phyloP scores from a whole-genome alignment of 2,888 invertebrate genomes.

The Eupithecia subumbrata region DNA sequence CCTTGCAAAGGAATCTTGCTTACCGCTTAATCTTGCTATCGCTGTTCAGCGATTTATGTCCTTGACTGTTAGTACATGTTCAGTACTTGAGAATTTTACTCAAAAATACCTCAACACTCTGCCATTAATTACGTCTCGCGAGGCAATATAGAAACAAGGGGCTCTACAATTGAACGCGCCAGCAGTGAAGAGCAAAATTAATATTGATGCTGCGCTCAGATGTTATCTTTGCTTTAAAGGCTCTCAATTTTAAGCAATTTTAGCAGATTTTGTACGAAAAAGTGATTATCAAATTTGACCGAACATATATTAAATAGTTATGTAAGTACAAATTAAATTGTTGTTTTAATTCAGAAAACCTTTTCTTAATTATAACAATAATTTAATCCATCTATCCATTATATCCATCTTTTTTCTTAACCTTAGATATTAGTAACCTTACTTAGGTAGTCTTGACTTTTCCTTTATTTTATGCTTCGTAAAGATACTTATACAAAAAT shows the following conservation, averaged over 20 bases:
- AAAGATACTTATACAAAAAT: not conserved
- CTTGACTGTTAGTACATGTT: not conserved
- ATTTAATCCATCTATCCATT: too few species aligned
- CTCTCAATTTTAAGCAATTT: conserved; percentile 23
- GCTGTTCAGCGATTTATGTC: not conserved
- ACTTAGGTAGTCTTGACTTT: too few species aligned
- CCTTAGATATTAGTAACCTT: too few species aligned
- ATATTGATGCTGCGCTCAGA: conserved; percentile 43
- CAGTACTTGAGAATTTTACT: conserved; percentile 5
- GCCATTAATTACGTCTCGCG: conserved; percentile 40
- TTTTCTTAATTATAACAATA: too few species aligned
- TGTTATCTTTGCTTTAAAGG: conserved; percentile 41
- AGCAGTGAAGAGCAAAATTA: conserved; percentile 45
- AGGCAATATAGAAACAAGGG: conserved; percentile 39
- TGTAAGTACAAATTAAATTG: not conserved
- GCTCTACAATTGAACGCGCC: conserved; percentile 37
- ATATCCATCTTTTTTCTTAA: too few species aligned
- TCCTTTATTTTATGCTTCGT: not conserved
- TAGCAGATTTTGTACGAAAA: not conserved
- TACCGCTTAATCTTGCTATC: not conserved
- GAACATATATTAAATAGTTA: not conserved
- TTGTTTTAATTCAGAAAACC: too few species aligned
- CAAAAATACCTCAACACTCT: conserved; percentile 26
- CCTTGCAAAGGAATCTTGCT: not conserved
- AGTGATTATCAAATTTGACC: not conserved